Base-by-base conservation (phyloP, 1,140 invertebrate genomes). In the Ectropis grisescens region DNA sequence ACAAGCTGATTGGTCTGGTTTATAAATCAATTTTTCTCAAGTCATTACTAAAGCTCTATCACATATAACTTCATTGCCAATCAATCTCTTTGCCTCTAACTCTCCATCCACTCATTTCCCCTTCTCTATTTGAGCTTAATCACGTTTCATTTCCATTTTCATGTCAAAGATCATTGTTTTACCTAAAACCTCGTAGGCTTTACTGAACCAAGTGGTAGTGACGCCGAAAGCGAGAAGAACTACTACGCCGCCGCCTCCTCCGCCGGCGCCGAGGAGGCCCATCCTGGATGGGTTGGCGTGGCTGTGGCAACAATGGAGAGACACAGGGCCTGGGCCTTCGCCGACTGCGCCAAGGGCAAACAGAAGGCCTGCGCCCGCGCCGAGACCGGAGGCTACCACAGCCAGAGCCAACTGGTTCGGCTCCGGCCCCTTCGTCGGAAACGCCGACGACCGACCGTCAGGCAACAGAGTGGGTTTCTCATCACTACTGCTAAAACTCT, bases 121-220 rank as follows among this genome's bases (percentile, higher is more conserved):
- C n/a, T n/a, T n/a, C n/a, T n/a, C n/a, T n/a, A n/a, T n/a, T n/a
- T n/a, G n/a, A n/a, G n/a, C n/a, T n/a, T n/a, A n/a, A n/a, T n/a
- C n/a, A n/a, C n/a, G n/a, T n/a, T n/a, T n/a, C n/a, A n/a, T n/a
- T n/a, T n/a, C n/a, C n/a, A n/a, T n/a, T n/a, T n/a, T n/a, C n/a
- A n/a, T n/a, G n/a, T n/a, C n/a, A n/a, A n/a, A n/a, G n/a, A n/a
- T n/a, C n/a, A n/a, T n/a, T n/a, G n/a, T n/a, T 27, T 35, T 59
- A 60, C 67, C 56, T 74, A 42, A 71, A 69, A 75, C 59, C 50
- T 66, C 59, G 55, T 80, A 83, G 82, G 82, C 80, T 56, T 75
- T 83, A 62, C 70, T 83, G 34, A 82, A 83, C 58, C 82, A 83
- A 82, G 82, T 83, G 62, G 69, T 82, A 57, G 80, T 83, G 50